phyloP scores from a whole-genome alignment of 2,113 vertebrate species.

The Sus scrofa region DNA sequence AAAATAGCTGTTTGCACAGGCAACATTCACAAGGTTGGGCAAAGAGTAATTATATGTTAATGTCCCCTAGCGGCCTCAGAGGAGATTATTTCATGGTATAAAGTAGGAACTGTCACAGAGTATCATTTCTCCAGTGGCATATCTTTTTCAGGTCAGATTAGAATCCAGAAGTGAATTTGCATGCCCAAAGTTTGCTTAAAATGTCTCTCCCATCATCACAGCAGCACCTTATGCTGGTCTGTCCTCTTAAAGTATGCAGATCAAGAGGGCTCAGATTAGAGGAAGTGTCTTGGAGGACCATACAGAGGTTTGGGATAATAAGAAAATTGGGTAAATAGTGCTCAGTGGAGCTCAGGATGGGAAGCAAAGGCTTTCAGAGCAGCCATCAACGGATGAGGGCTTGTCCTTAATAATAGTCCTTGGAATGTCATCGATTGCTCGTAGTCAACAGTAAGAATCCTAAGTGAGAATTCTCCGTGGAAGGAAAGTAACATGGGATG shows the following conservation, averaged over 20 bases:
- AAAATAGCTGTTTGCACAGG: background rate
- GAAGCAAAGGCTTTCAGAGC: background rate
- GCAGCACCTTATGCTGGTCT: background rate
- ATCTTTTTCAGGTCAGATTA: background rate
- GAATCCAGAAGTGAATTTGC: constrained; percentile 7
- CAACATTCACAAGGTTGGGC: background rate
- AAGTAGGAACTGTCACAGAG: background rate
- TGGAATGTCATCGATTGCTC: background rate
- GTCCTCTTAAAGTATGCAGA: background rate
- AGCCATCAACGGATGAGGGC: background rate
- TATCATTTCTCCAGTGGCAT: background rate
- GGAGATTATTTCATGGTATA: background rate
- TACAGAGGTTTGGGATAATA: background rate
- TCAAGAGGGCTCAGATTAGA: background rate
- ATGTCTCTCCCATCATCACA: background rate
- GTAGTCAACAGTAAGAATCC: background rate
- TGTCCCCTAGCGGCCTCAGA: background rate
- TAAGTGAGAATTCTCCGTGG: background rate
- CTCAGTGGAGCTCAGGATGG: background rate
- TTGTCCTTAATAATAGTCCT: background rate
- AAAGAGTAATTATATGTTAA: background rate
- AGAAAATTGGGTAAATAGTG: background rate
- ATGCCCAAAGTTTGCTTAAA: background rate
- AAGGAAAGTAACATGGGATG: background rate
- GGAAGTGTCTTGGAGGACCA: background rate